Conservation (phyloP, 2,888 invertebrate species). For the Cactoblastis cactorum region DNA sequence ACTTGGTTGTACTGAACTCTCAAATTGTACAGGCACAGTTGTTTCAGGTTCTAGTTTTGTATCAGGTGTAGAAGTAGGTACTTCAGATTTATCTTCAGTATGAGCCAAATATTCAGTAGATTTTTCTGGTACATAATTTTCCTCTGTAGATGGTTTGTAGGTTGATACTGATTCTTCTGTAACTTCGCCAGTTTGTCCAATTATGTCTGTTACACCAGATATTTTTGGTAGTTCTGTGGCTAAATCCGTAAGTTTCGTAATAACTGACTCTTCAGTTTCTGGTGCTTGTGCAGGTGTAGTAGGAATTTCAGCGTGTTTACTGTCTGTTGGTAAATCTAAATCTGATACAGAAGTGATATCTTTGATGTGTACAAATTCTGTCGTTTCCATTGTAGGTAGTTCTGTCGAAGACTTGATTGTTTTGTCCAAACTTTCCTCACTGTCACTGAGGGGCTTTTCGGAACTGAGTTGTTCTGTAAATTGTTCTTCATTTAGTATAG, state of each 20-base stretch:
- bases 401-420: neutral
- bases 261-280: neutral
- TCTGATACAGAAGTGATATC: neutral
- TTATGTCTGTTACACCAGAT: neutral
- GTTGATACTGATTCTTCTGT: neutral
- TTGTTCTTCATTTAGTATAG: neutral
- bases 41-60: neutral
- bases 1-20: neutral
- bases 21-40: neutral
- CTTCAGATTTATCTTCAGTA: neutral
- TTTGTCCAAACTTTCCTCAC: neutral
- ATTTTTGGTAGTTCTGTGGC: neutral
- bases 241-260: neutral
- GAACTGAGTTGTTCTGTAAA: neutral
- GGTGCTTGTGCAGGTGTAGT: neutral
- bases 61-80: neutral
- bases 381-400: neutral
- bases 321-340: neutral
- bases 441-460: neutral
- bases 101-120: neutral
- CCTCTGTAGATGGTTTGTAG: neutral
- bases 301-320: neutral
- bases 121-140: neutral
- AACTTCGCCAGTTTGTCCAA: neutral
- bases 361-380: neutral